Evolutionary conservation across 2,888 invertebrate genomes (phyloP).

Genomic region (Horisme vitalbata): DNA sequence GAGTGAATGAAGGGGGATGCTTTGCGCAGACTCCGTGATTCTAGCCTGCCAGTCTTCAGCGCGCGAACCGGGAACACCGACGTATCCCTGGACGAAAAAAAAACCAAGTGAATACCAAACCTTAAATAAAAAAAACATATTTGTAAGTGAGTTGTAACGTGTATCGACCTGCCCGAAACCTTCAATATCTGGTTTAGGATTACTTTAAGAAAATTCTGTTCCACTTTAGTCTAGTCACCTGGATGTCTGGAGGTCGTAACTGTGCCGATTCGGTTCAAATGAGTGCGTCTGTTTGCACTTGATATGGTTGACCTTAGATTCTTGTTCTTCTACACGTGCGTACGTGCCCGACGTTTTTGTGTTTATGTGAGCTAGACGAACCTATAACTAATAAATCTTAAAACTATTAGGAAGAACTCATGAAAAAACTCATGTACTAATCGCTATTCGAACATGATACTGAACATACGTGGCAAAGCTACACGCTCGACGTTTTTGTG

Average conservation of each 20-base stretch:
- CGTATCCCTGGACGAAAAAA: constrained; percentile 53
- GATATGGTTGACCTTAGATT: constrained; percentile 10
- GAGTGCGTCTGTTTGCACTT: constrained; percentile 46
- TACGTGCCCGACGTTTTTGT: too few species aligned
- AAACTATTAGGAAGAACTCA: too few species aligned
- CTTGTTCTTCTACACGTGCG: background rate
- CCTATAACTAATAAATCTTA: too few species aligned
- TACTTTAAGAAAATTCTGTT: constrained; percentile 43
- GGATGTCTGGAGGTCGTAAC: constrained; percentile 70
- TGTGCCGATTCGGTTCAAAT: constrained; percentile 48
- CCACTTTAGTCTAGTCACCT: constrained; percentile 60
- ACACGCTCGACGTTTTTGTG: too few species aligned
- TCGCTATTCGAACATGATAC: too few species aligned
- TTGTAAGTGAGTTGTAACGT: constrained; percentile 57
- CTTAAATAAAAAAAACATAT: constrained; percentile 49
- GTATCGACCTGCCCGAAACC: constrained; percentile 58
- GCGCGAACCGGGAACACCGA: constrained; percentile 65
- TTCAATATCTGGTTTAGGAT: constrained; percentile 26
- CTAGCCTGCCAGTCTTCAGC: constrained; percentile 68
- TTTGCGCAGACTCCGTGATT: constrained; percentile 77
- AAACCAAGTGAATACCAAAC: constrained; percentile 53
- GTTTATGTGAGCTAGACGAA: too few species aligned
- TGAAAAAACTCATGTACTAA: too few species aligned
- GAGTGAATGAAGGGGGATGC: constrained; percentile 78
- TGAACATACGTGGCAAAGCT: too few species aligned